Percentiles rank a stretch among this genome's conserved stretches.
phyloP scores from a whole-genome alignment of 2,113 vertebrate genomes.

The Bagarius yarrelli region DNA sequence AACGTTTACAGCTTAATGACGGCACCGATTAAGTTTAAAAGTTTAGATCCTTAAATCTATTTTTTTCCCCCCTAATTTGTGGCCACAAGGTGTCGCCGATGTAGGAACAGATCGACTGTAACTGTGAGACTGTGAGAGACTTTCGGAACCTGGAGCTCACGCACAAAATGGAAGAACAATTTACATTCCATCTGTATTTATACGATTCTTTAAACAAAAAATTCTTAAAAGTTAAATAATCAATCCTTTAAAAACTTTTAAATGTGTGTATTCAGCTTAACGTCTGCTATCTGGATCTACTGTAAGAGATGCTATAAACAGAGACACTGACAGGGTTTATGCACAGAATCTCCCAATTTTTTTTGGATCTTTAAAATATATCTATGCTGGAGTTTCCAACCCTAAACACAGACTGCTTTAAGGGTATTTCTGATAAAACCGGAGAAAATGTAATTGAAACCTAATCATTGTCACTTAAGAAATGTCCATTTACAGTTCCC shows the following conservation, averaged over 20 bases:
- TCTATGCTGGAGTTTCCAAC: not conserved
- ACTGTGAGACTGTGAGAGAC: not conserved
- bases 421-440: not conserved
- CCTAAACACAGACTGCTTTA: not conserved
- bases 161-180: not conserved
- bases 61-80: not conserved
- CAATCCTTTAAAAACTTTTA: not conserved
- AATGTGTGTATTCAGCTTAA: not conserved
- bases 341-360: too few species aligned
- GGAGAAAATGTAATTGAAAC: not conserved
- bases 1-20: constrained; percentile 7
- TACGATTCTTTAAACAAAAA: constrained; percentile 1
- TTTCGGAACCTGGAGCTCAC: not conserved
- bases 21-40: not conserved
- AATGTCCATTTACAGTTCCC: not conserved
- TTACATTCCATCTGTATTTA: constrained; percentile 1
- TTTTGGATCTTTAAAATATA: not conserved
- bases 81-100: constrained; percentile 3
- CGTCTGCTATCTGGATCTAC: constrained; percentile 4
- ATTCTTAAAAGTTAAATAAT: not conserved
- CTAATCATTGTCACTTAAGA: not conserved
- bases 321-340: not conserved
- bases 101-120: not conserved
- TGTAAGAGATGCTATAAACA: not conserved
- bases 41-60: constrained; percentile 8